Evolutionary conservation across 2,113 vertebrate genomes (phyloP).

Genomic region (Ptilorrhoa leucosticta): DNA sequence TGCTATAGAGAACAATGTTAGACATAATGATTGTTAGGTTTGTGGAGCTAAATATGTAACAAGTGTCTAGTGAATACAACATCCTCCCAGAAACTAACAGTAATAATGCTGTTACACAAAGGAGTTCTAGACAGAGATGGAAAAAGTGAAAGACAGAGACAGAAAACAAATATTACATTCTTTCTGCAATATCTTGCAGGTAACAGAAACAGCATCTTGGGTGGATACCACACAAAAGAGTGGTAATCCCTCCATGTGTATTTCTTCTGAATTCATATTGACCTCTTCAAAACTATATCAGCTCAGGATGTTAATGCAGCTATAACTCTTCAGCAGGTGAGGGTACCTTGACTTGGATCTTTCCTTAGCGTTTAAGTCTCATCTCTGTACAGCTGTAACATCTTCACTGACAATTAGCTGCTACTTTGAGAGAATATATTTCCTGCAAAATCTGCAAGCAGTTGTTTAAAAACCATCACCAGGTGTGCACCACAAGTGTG

Average conservation of each 20-base stretch:
- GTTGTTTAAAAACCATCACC: background rate
- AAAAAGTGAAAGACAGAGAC: background rate
- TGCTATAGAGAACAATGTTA: background rate
- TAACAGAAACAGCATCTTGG: background rate
- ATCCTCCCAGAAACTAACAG: background rate
- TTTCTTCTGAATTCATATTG: background rate
- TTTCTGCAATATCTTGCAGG: background rate
- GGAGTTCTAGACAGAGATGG: background rate
- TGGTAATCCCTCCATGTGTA: background rate
- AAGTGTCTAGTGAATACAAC: background rate
- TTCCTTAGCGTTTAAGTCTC: background rate
- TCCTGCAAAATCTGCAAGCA: background rate
- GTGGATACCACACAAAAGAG: background rate
- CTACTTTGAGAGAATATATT: background rate
- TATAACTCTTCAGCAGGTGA: background rate
- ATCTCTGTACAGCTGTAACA: background rate
- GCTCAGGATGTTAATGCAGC: background rate
- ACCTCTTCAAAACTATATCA: background rate
- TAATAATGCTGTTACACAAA: background rate
- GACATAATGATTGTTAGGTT: background rate
- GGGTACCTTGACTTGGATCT: background rate
- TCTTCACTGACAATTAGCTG: background rate
- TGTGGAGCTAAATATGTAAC: background rate
- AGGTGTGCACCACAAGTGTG: background rate
- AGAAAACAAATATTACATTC: background rate